A percentile compares a stretch with the other conserved stretches of the same genome.
Evolutionary conservation across 2,113 vertebrate species (phyloP).

Genomic region (Psilopogon haemacephalus): DNA sequence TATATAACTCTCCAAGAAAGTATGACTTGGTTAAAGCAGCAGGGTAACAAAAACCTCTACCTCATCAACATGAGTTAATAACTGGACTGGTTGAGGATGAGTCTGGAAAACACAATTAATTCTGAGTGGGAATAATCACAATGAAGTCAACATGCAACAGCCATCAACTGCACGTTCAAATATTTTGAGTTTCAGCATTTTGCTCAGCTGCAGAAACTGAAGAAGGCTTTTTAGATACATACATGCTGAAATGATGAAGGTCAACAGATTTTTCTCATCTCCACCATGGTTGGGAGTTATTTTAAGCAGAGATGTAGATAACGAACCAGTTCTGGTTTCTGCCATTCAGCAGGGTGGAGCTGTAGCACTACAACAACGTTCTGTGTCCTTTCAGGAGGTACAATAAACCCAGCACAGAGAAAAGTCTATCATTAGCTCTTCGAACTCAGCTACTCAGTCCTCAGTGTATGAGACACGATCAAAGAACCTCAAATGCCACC

Average conservation of each 20-base stretch:
- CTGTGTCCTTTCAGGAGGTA: background rate
- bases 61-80: background rate
- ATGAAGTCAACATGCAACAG: background rate
- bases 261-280: background rate
- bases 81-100: background rate
- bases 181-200: background rate
- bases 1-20: background rate
- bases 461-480: background rate
- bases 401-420: background rate
- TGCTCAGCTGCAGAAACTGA: background rate
- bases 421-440: background rate
- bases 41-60: background rate
- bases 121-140: background rate
- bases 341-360: conserved; percentile 14
- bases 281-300: background rate
- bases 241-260: background rate
- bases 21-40: background rate
- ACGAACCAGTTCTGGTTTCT: background rate
- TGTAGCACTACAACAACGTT: background rate
- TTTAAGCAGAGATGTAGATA: background rate
- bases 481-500: background rate
- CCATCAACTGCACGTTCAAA: background rate
- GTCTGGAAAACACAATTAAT: background rate
- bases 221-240: background rate
- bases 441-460: background rate